A percentile compares a stretch with the other conserved stretches of the same genome.
These are phyloP conservation scores for Bruchidius siliquastri DNA, from an alignment of 2,888 invertebrate species.

Conservation along the genomic window DNA sequence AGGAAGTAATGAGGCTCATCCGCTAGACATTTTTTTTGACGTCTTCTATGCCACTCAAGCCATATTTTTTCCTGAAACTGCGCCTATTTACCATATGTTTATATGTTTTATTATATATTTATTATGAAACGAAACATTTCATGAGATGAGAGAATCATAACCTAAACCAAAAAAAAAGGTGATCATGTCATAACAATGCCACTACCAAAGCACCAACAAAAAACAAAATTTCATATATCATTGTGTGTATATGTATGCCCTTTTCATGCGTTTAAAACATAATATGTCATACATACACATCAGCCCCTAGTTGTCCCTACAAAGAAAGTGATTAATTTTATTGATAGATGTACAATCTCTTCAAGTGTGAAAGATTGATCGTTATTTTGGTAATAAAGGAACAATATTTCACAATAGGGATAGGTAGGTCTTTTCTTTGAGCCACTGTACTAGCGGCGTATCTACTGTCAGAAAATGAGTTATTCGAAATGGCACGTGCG, in stretches of 20 bases:
- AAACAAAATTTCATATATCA: background rate
- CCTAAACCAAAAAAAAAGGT: too few species aligned
- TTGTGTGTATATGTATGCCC: background rate
- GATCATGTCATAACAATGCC: background rate
- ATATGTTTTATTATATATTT: too few species aligned
- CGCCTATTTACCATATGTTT: too few species aligned
- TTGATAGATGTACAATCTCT: slow-evolving; percentile 33
- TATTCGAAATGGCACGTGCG: background rate
- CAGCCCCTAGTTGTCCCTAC: slow-evolving; percentile 1
- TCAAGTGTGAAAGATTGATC: slow-evolving; percentile 40
- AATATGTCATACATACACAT: background rate
- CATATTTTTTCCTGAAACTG: too few species aligned
- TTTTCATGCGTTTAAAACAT: background rate
- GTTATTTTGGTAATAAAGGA: slow-evolving; percentile 30
- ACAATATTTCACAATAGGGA: slow-evolving; percentile 30
- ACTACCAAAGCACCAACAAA: background rate
- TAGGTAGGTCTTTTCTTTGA: background rate
- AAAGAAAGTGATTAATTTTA: slow-evolving; percentile 33
- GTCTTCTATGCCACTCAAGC: too few species aligned
- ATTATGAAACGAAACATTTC: too few species aligned
- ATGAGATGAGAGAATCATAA: too few species aligned
- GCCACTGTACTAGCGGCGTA: background rate
- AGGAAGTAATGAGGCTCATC: too few species aligned
- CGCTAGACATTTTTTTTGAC: too few species aligned
- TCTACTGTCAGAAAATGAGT: background rate